phyloP scores from a whole-genome alignment of 2,113 vertebrate species.

The Syngnathus typhle region DNA sequence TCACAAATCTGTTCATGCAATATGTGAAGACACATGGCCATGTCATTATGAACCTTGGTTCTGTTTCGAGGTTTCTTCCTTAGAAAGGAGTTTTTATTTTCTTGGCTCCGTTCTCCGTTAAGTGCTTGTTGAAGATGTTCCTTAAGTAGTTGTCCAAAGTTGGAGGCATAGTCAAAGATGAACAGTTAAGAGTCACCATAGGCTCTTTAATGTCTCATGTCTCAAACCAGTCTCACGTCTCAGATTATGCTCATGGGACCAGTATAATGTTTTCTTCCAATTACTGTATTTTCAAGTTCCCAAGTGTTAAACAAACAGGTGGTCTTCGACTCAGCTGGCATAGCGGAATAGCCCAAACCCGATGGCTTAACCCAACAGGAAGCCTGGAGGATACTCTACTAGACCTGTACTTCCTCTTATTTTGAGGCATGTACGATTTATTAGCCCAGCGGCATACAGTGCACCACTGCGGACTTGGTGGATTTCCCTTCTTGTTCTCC shows the following conservation, averaged over 20 bases:
- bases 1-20: neutral
- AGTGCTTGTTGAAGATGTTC: neutral
- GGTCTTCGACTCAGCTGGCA: constrained; percentile 37
- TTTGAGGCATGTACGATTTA: constrained; percentile 74
- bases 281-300: constrained; percentile 31
- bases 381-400: constrained; percentile 74
- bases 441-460: constrained; percentile 56
- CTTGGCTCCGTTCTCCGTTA: neutral
- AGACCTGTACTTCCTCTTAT: constrained; percentile 70
- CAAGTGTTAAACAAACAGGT: constrained; percentile 37
- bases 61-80: neutral
- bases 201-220: neutral
- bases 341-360: constrained; percentile 50
- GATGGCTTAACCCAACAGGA: constrained; percentile 65
- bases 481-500: constrained; percentile 70
- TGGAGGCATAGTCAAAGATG: neutral
- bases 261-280: constrained; percentile 19
- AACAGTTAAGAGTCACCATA: neutral
- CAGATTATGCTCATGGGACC: neutral
- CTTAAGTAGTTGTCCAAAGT: neutral
- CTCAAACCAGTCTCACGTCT: neutral
- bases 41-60: neutral
- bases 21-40: neutral
- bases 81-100: neutral
- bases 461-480: constrained; percentile 72